Percentiles rank a stretch among this genome's conserved stretches.
Evolutionary conservation across 2,888 invertebrate genomes (phyloP).

Genomic region (Diarsia mendica): DNA sequence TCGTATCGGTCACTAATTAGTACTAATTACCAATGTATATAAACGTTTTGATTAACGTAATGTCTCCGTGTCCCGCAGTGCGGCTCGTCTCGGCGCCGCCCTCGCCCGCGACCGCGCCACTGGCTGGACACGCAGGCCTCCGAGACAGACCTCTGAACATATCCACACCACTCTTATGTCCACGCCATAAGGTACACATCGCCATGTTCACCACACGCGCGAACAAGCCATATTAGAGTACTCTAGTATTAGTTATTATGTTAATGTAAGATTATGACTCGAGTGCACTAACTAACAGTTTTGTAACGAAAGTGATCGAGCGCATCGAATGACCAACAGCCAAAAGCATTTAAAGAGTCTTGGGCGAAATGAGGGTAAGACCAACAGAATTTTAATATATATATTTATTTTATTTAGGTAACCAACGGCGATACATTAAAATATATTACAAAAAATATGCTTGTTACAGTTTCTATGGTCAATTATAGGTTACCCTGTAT

Average conservation of each 20-base stretch:
- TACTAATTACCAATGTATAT: no score
- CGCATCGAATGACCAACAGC: neutral
- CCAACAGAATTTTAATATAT: no score
- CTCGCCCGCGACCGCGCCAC: constrained; percentile 69
- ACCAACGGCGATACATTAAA: no score
- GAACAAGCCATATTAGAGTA: constrained; percentile 23
- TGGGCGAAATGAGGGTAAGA: neutral
- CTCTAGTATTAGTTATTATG: neutral
- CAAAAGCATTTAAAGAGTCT: neutral
- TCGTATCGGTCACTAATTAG: no score
- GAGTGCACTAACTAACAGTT: neutral
- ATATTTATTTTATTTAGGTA: no score
- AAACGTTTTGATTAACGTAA: no score
- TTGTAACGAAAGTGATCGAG: neutral
- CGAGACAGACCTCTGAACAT: constrained; percentile 66
- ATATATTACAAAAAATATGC: no score
- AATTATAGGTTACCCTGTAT: no score
- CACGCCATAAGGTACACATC: neutral
- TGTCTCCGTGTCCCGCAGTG: neutral
- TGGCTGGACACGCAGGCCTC: constrained; percentile 75
- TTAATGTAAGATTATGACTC: neutral
- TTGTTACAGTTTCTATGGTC: no score
- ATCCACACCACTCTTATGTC: neutral
- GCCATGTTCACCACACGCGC: neutral
- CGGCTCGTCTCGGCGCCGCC: constrained; percentile 18